Evolutionary conservation across 2,113 vertebrate genomes (phyloP), one percentile per base, ranked within the genome.

Genomic region (Sapajus apella): DNA sequence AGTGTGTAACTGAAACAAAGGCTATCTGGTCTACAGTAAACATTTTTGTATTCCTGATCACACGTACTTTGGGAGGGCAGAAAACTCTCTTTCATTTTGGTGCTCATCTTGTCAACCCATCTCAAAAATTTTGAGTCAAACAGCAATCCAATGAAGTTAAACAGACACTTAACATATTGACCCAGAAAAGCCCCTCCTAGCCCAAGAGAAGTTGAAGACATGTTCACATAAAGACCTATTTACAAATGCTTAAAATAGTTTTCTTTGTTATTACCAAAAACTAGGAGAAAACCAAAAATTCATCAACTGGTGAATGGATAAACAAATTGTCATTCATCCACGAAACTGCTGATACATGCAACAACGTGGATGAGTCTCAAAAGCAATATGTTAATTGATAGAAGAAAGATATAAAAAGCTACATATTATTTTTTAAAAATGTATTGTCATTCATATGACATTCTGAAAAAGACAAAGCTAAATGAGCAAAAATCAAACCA

Each of bases 121-220:
- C 52, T 43, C 30, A n/a, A 75, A 70, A 17, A 95, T 55, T 87
- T 95, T 8, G 14, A 79, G 14, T 66, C 47, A 86, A 81, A 75
- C 2, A 91, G 73, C 40, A 93, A 68, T 23, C 47, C 75, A 81
- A 40, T 68, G 84, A 87, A 83, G 72, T 66, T 87, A 90, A 96
- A 45, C 11, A 73, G 52, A 45, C 8, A 89, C 7, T 61, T 70
- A 23, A 76, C 17, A 40, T 91, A 84, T 75, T 87, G 47, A n/a
- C 17, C 35, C 47, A 83, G 43, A 94, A 90, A 87, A 25, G 6
- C 25, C 45, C 35, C n/a, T 58, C 17, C 70, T 87, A 70, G 35
- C 23, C 55, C 47, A 50, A 93, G 61, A 93, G 66, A 92, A 90
- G 83, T n/a, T 52, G 50, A 92, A 94, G 56, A 90, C 55, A 66